These are phyloP conservation scores for Mnemiopsis leidyi DNA, from an alignment of 37 sponge, comb jelly and placozoan species.

Conservation along the genomic window DNA sequence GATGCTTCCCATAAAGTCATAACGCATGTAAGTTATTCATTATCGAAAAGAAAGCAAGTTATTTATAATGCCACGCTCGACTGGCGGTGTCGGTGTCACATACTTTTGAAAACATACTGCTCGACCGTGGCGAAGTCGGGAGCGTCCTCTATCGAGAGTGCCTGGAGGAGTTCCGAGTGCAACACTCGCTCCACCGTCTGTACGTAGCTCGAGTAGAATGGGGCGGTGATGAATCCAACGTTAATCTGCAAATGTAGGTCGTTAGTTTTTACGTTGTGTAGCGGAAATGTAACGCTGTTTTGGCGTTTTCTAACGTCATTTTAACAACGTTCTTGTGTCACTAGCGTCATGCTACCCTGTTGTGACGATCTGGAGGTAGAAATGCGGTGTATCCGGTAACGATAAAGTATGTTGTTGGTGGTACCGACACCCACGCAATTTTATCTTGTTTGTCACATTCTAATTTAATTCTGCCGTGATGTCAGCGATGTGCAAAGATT, in stretches of 20 bases:
- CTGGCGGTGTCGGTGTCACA: not conserved
- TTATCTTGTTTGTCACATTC: not conserved
- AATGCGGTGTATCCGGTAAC: no score
- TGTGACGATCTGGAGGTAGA: no score
- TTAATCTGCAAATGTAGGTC: no score
- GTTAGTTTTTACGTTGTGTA: no score
- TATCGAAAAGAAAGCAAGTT: not conserved
- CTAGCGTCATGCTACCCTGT: no score
- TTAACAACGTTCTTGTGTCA: no score
- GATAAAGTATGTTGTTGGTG: no score
- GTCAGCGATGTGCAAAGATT: not conserved
- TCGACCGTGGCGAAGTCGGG: conserved; percentile 59
- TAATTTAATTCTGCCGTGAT: conserved; percentile 8
- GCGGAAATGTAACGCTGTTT: no score
- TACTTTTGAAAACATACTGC: conserved; percentile 63
- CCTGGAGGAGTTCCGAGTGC: conserved; percentile 43
- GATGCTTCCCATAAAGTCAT: no score
- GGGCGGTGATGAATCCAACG: conserved; percentile 47
- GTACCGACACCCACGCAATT: no score
- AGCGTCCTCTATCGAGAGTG: conserved; percentile 37
- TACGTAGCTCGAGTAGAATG: conserved; percentile 60
- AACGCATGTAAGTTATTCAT: not conserved
- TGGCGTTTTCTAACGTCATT: no score
- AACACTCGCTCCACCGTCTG: conserved; percentile 60
- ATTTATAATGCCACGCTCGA: not conserved